Evolutionary conservation across 2,888 invertebrate species (phyloP), one percentile per base, ranked within the genome.

Genomic region (Plebejus anna): DNA sequence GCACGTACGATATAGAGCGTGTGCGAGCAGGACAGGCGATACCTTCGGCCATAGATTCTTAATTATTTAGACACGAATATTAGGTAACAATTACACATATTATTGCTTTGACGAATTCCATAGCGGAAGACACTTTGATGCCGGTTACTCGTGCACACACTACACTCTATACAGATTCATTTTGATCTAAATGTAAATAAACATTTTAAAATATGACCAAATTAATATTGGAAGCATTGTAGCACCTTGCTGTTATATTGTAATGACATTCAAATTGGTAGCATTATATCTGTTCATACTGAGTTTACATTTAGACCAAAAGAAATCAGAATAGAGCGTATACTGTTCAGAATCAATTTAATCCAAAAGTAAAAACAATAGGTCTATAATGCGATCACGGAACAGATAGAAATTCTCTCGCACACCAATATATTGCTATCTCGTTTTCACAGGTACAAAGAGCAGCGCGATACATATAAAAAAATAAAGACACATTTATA

Each of bases 101-200:
- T 82, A 83, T 82, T 92, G 92, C 92, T 92, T 88, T 84, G 76
- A 81, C 79, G 84, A 87, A 82, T 89, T 89, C 84, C 86, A 83
- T 82, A 79, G 82, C 87, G 92, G 91, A 92, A 92, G 92, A 92
- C 91, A 82, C 80, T 75, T 76, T 76, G 75, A 80, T 80, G 81
- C 79, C 81, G 77, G 78, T 73, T 75, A 47, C 28, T 66, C 76
- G 73, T 70, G 78, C 77, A 57, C 47, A 42, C n/a, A 66, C 66
- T 36, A 66, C 28, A 66, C 66, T 36, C 66, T 5, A 5, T 16
- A 32, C 66, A 36, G 32, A 66, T 32, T 11, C 13, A 32, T 32
- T 66, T 36, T 13, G 32, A 66, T 66, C 28, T 28, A 13, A 11
- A 66, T 22, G 28, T 28, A 61, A 11, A 28, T 11, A 72, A 47